Percentiles rank a stretch among this genome's conserved stretches.
Conservation (phyloP, 2,113 vertebrate genomes). For the Pedetes capensis region DNA sequence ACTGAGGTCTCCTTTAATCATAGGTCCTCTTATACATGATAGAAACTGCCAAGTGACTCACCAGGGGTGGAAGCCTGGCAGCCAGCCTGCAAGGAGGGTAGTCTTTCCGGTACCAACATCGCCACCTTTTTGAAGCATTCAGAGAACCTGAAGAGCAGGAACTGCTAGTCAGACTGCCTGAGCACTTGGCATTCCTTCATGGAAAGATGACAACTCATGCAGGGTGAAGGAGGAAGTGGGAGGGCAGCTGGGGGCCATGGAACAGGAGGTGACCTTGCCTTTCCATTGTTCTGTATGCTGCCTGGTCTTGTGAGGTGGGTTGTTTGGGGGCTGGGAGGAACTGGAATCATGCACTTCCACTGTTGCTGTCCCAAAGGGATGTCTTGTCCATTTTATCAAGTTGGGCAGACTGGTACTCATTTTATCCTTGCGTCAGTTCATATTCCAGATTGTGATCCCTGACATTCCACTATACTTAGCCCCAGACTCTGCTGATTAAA, state of each 20-base stretch:
- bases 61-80: slow-evolving; percentile 57
- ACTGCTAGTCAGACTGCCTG: slow-evolving; percentile 64
- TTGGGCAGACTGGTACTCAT: not conserved
- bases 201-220: slow-evolving; percentile 67
- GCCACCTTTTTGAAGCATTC: slow-evolving; percentile 71
- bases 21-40: slow-evolving; percentile 40
- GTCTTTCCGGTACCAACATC: slow-evolving; percentile 60
- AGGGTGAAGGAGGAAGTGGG: slow-evolving; percentile 70
- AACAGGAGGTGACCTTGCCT: slow-evolving; percentile 43
- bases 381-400: slow-evolving; percentile 22
- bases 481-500: not conserved
- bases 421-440: not conserved
- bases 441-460: not conserved
- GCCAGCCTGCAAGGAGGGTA: slow-evolving; percentile 32
- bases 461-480: not conserved
- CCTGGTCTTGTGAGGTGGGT: not conserved
- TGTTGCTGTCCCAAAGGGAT: not conserved
- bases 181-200: slow-evolving; percentile 70
- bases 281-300: slow-evolving; percentile 57
- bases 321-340: not conserved
- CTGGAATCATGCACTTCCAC: not conserved
- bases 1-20: slow-evolving; percentile 55
- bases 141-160: slow-evolving; percentile 74
- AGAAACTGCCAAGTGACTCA: slow-evolving; percentile 77
- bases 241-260: not conserved